A percentile compares a stretch with the other conserved stretches of the same genome.
These are phyloP conservation scores for Petrocephalus zakoni DNA, from an alignment of 2,113 vertebrate genomes.

Conservation along the genomic window DNA sequence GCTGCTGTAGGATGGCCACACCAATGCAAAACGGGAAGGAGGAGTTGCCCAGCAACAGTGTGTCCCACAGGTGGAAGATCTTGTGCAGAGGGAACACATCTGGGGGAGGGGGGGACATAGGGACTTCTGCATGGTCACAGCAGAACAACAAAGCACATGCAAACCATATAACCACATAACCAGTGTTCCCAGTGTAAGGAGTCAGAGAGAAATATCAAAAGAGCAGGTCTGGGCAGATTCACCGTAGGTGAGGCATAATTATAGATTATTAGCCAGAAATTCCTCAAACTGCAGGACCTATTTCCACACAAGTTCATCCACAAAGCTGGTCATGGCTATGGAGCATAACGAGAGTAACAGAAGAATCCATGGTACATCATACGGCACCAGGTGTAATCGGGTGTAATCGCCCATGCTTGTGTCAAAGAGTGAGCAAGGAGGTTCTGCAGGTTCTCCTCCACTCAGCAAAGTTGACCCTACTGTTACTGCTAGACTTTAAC, in stretches of 20 bases:
- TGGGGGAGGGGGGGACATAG: slow-evolving; percentile 39
- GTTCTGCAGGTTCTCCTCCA: neutral
- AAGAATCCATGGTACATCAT: neutral
- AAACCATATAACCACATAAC: neutral
- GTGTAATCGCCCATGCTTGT: neutral
- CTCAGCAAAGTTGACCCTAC: neutral
- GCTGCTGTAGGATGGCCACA: slow-evolving; percentile 91
- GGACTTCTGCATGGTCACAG: neutral
- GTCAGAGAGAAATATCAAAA: neutral
- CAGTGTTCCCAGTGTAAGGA: neutral
- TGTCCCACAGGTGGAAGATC: slow-evolving; percentile 99
- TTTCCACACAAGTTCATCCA: neutral
- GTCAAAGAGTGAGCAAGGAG: neutral
- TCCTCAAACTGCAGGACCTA: neutral
- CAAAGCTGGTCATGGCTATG: neutral
- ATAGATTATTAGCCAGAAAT: neutral
- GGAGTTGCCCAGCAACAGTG: slow-evolving; percentile 87
- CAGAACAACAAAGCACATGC: neutral
- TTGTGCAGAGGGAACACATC: slow-evolving; percentile 98
- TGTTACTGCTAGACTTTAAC: neutral
- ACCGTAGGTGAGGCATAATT: neutral
- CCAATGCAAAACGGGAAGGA: slow-evolving; percentile 97
- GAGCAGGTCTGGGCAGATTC: neutral
- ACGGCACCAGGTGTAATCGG: neutral
- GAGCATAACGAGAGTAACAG: neutral